Percentiles rank a stretch among this genome's conserved stretches.
Conservation (phyloP, 2,113 vertebrate genomes). For the Sigmodon hispidus region DNA sequence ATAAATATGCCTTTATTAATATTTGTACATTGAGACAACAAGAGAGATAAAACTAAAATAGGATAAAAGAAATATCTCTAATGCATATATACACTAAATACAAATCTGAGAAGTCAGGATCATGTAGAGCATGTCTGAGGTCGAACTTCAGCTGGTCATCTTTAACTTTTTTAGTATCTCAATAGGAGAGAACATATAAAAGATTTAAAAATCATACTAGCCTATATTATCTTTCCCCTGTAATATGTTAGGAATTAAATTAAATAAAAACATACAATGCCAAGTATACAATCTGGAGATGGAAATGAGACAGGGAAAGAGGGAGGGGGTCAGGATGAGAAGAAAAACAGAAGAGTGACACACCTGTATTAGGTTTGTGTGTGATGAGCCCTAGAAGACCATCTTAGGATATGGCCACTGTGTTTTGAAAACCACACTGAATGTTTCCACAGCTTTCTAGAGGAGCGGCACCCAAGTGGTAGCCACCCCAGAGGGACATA, state of each 20-base stretch:
- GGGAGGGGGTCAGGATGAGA: no score
- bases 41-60: not conserved
- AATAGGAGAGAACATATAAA: not conserved
- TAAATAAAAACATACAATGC: not conserved
- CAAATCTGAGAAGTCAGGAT: not conserved
- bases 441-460: not conserved
- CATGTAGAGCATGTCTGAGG: not conserved
- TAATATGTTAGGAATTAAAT: slow-evolving; percentile 15
- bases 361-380: not conserved
- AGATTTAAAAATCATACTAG: not conserved
- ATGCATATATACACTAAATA: no score
- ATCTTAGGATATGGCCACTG: not conserved
- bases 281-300: not conserved
- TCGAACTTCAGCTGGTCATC: not conserved
- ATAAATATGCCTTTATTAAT: not conserved
- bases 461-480: not conserved
- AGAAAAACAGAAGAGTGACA: not conserved
- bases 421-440: not conserved
- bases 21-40: not conserved
- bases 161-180: not conserved
- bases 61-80: no score
- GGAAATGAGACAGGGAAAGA: not conserved
- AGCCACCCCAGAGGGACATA: not conserved
- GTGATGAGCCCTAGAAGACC: not conserved
- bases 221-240: not conserved